These are phyloP conservation scores for Epinotia nisella DNA, from an alignment of 2,888 invertebrate genomes.

Conservation along the genomic window DNA sequence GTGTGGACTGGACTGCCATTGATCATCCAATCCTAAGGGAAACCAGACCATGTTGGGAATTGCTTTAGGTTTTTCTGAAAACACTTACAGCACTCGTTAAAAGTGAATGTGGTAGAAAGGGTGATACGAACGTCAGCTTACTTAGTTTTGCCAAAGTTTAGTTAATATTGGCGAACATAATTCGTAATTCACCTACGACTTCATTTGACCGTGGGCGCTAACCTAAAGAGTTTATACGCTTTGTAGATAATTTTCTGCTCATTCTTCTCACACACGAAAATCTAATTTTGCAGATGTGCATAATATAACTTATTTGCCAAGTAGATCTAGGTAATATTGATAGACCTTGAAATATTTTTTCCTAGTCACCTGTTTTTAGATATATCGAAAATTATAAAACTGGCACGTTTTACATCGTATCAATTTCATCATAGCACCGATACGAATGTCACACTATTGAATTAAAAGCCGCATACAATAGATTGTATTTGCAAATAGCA, in stretches of 20 bases:
- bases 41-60: background rate
- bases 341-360: background rate
- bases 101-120: background rate
- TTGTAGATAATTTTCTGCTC: conserved; percentile 13
- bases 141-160: conserved; percentile 20
- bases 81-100: background rate
- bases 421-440: conserved; percentile 42
- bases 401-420: conserved; percentile 26
- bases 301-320: conserved; percentile 15
- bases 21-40: background rate
- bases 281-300: conserved; percentile 27
- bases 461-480: conserved; percentile 38
- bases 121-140: background rate
- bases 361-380: conserved; percentile 14
- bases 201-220: conserved; percentile 20
- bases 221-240: conserved; percentile 26
- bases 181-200: conserved; percentile 21
- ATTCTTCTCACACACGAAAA: conserved; percentile 26
- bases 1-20: background rate
- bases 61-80: background rate
- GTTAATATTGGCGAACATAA: conserved; percentile 14
- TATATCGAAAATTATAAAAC: conserved; percentile 8
- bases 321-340: conserved; percentile 27
- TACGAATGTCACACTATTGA: conserved; percentile 41
- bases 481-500: conserved; percentile 45